Evolutionary conservation across 2,113 vertebrate genomes (phyloP).

Genomic region (Misgurnus mizolepis): DNA sequence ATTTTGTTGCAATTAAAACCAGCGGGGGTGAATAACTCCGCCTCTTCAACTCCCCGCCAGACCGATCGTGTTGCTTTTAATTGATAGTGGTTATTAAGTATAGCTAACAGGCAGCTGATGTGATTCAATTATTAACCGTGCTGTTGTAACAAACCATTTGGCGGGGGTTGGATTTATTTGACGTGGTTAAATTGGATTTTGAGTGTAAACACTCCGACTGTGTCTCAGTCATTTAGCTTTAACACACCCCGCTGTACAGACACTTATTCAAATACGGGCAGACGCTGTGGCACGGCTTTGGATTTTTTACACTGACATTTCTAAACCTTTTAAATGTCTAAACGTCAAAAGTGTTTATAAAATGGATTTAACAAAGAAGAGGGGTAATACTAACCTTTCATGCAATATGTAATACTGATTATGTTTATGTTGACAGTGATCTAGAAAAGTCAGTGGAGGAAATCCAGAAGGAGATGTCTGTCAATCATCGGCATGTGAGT

Average conservation of each 20-base stretch:
- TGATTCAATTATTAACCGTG: constrained; percentile 61
- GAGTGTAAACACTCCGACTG: constrained; percentile 36
- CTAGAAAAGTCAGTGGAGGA: constrained; percentile 95
- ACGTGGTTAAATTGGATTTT: constrained; percentile 44
- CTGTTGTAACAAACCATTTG: constrained; percentile 47
- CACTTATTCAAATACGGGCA: constrained; percentile 23
- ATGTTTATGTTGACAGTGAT: constrained; percentile 76
- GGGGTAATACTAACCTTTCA: too few species aligned
- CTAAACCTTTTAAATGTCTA: background rate
- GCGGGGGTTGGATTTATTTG: constrained; percentile 48
- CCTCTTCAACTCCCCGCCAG: constrained; percentile 31
- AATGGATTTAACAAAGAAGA: too few species aligned
- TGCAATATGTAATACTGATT: too few species aligned
- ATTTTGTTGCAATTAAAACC: constrained; percentile 26
- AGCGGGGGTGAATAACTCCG: constrained; percentile 17
- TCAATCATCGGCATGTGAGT: constrained; percentile 87
- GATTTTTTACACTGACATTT: constrained; percentile 15
- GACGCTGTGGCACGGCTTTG: background rate
- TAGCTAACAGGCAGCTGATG: constrained; percentile 62
- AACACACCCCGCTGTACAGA: constrained; percentile 23
- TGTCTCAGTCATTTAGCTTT: constrained; percentile 31
- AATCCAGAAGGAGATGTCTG: constrained; percentile 89
- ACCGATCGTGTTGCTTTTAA: constrained; percentile 55
- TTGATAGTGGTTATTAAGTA: constrained; percentile 58
- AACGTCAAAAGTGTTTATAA: background rate